Evolutionary conservation across 2,888 invertebrate genomes (phyloP).

Genomic region (Slavum lentiscoides): DNA sequence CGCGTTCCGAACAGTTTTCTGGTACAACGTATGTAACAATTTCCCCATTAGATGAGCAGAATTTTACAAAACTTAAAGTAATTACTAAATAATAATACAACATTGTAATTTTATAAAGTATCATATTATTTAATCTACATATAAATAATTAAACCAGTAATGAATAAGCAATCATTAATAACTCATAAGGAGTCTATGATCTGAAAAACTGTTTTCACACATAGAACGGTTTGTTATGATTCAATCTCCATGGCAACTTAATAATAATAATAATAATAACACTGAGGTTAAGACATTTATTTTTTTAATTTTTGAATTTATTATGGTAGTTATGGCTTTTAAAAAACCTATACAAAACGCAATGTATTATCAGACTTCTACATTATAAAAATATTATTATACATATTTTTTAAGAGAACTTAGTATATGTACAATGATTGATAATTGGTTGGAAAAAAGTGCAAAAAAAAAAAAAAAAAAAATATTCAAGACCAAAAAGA

Average conservation of each 20-base stretch:
- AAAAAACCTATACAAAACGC: neutral
- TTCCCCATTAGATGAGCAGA: slow-evolving; percentile 28
- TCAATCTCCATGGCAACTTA: slow-evolving; percentile 44
- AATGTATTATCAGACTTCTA: slow-evolving; percentile 33
- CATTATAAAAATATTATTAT: slow-evolving; percentile 16
- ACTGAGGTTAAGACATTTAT: slow-evolving; percentile 5
- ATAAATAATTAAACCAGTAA: slow-evolving; percentile 41
- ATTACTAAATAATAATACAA: slow-evolving; percentile 33
- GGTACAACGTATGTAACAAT: slow-evolving; percentile 34
- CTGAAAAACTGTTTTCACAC: neutral
- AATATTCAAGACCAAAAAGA: slow-evolving; percentile 9
- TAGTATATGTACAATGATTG: slow-evolving; percentile 22
- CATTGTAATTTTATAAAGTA: slow-evolving; percentile 7
- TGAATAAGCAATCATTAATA: slow-evolving; percentile 5
- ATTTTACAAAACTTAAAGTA: slow-evolving; percentile 22
- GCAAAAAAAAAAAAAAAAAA: slow-evolving; percentile 26
- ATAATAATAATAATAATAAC: slow-evolving; percentile 30
- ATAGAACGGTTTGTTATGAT: slow-evolving; percentile 33
- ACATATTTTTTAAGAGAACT: neutral
- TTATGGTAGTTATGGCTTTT: slow-evolving; percentile 10
- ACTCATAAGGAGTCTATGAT: neutral
- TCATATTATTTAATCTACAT: slow-evolving; percentile 33
- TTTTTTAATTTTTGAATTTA: neutral
- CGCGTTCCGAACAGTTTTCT: slow-evolving; percentile 38
- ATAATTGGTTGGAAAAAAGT: slow-evolving; percentile 1